Base-by-base conservation (phyloP, 2,888 invertebrate genomes). In the Gymnoscelis rufifasciata region DNA sequence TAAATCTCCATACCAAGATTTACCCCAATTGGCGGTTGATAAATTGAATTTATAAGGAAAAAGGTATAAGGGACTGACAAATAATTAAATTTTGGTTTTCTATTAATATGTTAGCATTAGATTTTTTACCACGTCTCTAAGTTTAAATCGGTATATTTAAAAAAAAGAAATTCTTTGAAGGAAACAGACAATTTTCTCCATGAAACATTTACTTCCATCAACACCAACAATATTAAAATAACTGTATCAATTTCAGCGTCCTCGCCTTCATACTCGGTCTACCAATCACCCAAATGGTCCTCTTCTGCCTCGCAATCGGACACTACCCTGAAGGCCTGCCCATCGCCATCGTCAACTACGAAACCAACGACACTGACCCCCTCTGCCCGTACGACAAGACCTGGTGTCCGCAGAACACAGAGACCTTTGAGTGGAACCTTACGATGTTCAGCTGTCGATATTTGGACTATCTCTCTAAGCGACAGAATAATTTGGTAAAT, bases 291-390 rank as follows among this genome's bases (percentile, higher is more conserved):
- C 96, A 97, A 87, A 95, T 95, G 66, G 84, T 96, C 13, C 81
- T 97, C 35, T 97, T 97, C 86, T 97, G 97, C 71, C 80, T 95
- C 38, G 94, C 97, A 10, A 94, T 97, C 60, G 96, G 96, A n/a
- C 94, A 94, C 69, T 94, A 95, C 71, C 96, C 96, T 0, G 83
- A 89, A 5, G 93, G 93, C 8, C 83, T 97, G 0, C 91, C 90
- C 31, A 74, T 97, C 29, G 96, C 94, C 0, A 90, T 97, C 19
- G 92, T 95, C 15, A 97, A 97, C 82, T 83, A 94, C 59, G 97
- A 97, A 77, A 74, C 82, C 13, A 86, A 88, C 63, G 81, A 82
- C 59, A 79, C 89, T 30, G 60, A 76, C 19, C 71, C 78, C 6
- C 80, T 89, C 15, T 88, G 84, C 55, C 78, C 78, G 48, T 90